Evolutionary conservation across 92 coral and sea anemone species (phyloP), one percentile per base, ranked within the genome.

Genomic region (Palythoa heliodiscus): DNA sequence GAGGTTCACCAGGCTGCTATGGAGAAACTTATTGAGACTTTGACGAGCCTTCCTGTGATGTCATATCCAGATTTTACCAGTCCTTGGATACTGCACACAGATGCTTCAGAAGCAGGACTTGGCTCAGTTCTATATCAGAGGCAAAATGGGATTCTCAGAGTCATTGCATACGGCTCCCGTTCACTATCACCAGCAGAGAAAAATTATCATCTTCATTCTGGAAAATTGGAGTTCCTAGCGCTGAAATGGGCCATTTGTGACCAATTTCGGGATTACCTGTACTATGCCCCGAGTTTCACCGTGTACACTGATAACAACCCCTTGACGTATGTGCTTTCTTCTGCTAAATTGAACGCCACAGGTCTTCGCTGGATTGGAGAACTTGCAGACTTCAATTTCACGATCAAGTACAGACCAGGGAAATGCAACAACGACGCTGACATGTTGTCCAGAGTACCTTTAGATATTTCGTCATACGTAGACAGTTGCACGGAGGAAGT

Each of bases 1-100:
- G 76, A 77, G 61, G 55, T 13, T 37, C 94, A 91, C 47, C 94
- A 89, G 70, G 75, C 89, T 4, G 88, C 91, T 19, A 25, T 88
- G 55, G 85, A 85, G 38, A 82, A 57, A 75, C 87, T 88, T 16
- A 81, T 88, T 48, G 80, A 57, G 37, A 35, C 73, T 3, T 55
- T 88, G 55, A 86, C 83, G 35, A 86, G 81, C n/a, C 81, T 63
- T 52, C 88, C 90, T 15, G 89, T 85, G 10, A 91, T 91, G 91
- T 83, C 90, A 10, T 82, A 90, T 24, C 90, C 92, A 14, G 87
- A 76, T 40, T 71, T 71, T 54, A 71, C 76, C 53, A 71, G 76
- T 19, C 79, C 79, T 3, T 75, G 61, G 61, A 75, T 75, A 7
- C 63, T 75, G 1, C 79, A 75, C 61, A 75, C 79, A 8, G 64